Evolutionary conservation across 2,113 vertebrate species (phyloP).

Genomic region (Arenaria interpres): DNA sequence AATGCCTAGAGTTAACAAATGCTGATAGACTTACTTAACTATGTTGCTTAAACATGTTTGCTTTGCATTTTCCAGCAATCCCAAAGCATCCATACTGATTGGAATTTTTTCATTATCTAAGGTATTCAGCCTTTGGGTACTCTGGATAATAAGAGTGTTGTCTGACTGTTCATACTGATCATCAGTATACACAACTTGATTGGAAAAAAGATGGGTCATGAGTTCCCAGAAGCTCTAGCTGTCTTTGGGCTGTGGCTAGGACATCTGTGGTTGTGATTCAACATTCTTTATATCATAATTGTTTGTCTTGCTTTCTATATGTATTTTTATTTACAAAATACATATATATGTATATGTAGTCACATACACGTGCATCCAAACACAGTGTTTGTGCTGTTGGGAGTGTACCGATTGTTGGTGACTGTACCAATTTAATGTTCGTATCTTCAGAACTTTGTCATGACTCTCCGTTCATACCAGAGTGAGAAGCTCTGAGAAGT

Average conservation of each 20-base stretch:
- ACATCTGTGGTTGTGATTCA: neutral
- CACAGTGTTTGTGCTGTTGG: neutral
- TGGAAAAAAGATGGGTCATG: neutral
- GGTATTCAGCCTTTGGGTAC: neutral
- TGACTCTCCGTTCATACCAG: neutral
- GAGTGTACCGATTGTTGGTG: neutral
- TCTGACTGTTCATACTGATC: neutral
- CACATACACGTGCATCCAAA: neutral
- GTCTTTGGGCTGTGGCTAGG: neutral
- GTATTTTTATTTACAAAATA: conserved; percentile 6
- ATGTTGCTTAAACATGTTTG: neutral
- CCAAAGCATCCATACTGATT: neutral
- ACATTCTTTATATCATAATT: neutral
- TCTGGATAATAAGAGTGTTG: neutral
- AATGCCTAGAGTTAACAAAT: neutral
- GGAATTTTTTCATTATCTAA: neutral
- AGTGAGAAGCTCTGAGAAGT: neutral
- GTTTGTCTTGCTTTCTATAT: neutral
- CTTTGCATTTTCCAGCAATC: neutral
- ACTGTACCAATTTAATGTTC: neutral
- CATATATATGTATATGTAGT: neutral
- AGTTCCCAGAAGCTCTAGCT: neutral
- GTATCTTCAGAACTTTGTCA: neutral
- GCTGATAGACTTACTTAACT: neutral
- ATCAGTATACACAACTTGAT: neutral